These are phyloP conservation scores for Nephrocerus scutellatus DNA, from an alignment of 2,888 invertebrate species.

Conservation along the genomic window DNA sequence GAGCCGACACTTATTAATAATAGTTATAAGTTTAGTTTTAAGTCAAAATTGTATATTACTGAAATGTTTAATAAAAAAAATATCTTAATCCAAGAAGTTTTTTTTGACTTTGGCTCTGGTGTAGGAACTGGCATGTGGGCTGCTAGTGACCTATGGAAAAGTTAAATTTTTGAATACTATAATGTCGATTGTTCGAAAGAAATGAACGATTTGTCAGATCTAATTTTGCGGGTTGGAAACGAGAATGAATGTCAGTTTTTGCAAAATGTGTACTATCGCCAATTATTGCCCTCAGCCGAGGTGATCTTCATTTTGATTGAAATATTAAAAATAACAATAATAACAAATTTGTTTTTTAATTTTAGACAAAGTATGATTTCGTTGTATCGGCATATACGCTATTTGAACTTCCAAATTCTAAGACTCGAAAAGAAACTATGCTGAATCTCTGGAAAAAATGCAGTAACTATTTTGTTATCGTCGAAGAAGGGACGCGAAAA, in stretches of 20 bases:
- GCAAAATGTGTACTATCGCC: slow-evolving; percentile 64
- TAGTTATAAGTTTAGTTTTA: too few relatives aligned
- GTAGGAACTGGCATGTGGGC: slow-evolving; percentile 84
- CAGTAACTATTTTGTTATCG: slow-evolving; percentile 68
- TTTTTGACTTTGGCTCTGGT: slow-evolving; percentile 94
- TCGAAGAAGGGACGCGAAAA: slow-evolving; percentile 76
- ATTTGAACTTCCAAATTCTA: slow-evolving; percentile 66
- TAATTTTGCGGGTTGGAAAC: slow-evolving; percentile 61
- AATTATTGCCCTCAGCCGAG: slow-evolving; percentile 65
- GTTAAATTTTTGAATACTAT: slow-evolving; percentile 70
- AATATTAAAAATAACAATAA: too few relatives aligned
- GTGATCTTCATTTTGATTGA: slow-evolving; percentile 18
- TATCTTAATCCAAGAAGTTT: too few relatives aligned
- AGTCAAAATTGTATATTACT: too few relatives aligned
- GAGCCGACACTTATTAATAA: too few relatives aligned
- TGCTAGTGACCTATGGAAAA: slow-evolving; percentile 63
- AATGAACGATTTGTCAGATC: slow-evolving; percentile 76
- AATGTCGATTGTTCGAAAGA: slow-evolving; percentile 73
- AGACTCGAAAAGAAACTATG: slow-evolving; percentile 61
- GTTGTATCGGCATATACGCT: slow-evolving; percentile 74
- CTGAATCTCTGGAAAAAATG: slow-evolving; percentile 83
- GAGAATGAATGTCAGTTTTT: slow-evolving; percentile 55
- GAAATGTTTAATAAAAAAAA: too few relatives aligned
- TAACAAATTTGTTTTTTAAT: slow-evolving; percentile 6
- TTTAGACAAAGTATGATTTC: slow-evolving; percentile 63